These are phyloP conservation scores for Gnatocerus cornutus DNA, from an alignment of 2,888 invertebrate species.

Conservation along the genomic window DNA sequence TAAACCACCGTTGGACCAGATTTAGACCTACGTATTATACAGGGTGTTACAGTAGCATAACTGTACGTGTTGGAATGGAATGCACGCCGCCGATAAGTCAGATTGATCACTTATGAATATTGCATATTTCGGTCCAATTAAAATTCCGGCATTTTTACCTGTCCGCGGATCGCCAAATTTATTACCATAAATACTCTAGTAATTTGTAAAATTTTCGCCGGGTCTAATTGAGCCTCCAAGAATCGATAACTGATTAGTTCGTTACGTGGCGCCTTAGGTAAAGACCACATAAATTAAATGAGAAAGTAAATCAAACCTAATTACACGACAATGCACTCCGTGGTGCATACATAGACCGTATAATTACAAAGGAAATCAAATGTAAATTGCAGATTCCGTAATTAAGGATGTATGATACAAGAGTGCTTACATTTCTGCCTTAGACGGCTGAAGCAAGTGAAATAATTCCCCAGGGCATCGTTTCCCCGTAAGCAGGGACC, in stretches of 20 bases:
- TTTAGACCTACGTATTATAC: too few species aligned
- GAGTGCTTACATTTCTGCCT: constrained; percentile 50
- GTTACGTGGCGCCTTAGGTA: background rate
- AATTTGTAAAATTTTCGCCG: background rate
- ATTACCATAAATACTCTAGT: background rate
- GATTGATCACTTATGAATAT: background rate
- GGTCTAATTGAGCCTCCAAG: background rate
- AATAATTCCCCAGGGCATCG: constrained; percentile 61
- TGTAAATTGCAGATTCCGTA: constrained; percentile 59
- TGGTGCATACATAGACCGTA: constrained; percentile 30
- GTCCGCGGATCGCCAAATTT: background rate
- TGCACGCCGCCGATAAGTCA: too few species aligned
- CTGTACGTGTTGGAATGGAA: too few species aligned
- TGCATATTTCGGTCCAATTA: too few species aligned
- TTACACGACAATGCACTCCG: constrained; percentile 37
- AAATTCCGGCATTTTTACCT: background rate
- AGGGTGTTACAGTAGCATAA: too few species aligned
- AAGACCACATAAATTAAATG: constrained; percentile 19
- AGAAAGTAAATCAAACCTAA: constrained; percentile 30
- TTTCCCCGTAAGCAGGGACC: constrained; percentile 57
- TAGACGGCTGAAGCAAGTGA: constrained; percentile 53
- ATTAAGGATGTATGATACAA: constrained; percentile 57
- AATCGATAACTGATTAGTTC: constrained; percentile 21
- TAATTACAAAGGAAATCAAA: constrained; percentile 55
- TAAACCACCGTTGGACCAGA: too few species aligned